A percentile compares a stretch with the other conserved stretches of the same genome.
phyloP scores from a whole-genome alignment of 2,888 invertebrate genomes.

The Hyppa rectilinea region DNA sequence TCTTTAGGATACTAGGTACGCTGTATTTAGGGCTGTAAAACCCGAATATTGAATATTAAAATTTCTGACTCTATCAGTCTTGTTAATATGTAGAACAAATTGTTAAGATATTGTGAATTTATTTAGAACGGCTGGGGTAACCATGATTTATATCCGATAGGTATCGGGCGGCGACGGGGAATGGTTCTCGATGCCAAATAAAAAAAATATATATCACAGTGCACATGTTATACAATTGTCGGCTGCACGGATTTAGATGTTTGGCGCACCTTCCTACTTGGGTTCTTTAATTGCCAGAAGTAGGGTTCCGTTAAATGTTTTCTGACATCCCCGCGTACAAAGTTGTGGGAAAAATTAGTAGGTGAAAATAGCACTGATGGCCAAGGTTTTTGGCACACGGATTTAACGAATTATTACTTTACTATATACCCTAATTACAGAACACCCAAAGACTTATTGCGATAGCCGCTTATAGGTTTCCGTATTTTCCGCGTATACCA shows the following conservation, averaged over 20 bases:
- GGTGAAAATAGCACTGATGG: too few species aligned
- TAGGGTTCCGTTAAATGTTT: background rate
- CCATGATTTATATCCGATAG: background rate
- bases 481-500: too few species aligned
- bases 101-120: slow-evolving; percentile 22
- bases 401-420: too few species aligned
- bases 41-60: slow-evolving; percentile 4
- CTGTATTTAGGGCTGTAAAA: slow-evolving; percentile 1
- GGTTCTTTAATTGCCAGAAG: background rate
- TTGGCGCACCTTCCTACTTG: background rate
- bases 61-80: slow-evolving; percentile 13
- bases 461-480: too few species aligned
- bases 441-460: too few species aligned
- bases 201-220: too few species aligned
- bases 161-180: too few species aligned
- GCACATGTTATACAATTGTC: too few species aligned
- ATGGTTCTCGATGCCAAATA: too few species aligned
- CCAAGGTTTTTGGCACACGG: too few species aligned
- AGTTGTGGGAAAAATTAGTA: background rate
- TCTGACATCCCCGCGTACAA: background rate
- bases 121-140: slow-evolving; percentile 18
- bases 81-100: slow-evolving; percentile 38
- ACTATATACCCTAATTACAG: too few species aligned
- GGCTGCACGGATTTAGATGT: background rate
- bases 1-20: background rate